Conservation (phyloP, 2,888 invertebrate genomes). For the Scaptomyza flava region DNA sequence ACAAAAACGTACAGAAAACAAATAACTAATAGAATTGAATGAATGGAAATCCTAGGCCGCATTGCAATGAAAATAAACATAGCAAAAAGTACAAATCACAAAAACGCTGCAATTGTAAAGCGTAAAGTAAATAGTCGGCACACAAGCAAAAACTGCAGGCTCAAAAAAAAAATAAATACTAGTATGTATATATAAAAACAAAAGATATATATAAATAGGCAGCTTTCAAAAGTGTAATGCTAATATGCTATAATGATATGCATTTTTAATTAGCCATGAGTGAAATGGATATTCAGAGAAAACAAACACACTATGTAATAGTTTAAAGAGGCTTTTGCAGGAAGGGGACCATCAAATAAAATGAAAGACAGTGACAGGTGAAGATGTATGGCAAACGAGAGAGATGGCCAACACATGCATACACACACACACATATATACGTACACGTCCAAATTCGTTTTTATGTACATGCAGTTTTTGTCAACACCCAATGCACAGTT, state of each 20-base stretch:
- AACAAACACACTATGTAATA: background rate
- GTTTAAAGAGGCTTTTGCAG: background rate
- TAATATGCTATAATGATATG: constrained; percentile 14
- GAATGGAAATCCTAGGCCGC: constrained; percentile 38
- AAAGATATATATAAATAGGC: background rate
- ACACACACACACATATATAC: too few species aligned
- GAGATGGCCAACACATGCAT: background rate
- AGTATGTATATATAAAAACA: background rate
- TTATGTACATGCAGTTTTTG: background rate
- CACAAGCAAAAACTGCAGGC: constrained; percentile 29
- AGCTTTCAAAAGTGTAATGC: constrained; percentile 3
- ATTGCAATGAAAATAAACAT: constrained; percentile 50
- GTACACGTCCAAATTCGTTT: background rate
- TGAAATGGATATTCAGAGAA: background rate
- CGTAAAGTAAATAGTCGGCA: constrained; percentile 49
- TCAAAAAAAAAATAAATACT: constrained; percentile 4
- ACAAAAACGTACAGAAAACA: constrained; percentile 75
- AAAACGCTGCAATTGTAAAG: constrained; percentile 55
- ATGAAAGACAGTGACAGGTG: constrained; percentile 1
- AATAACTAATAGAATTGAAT: constrained; percentile 75
- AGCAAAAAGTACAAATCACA: background rate
- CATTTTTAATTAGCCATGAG: constrained; percentile 10
- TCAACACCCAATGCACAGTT: background rate
- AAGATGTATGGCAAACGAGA: constrained; percentile 10
- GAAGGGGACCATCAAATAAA: background rate